Conservation (phyloP, 2,888 invertebrate genomes). For the Vanessa cardui region DNA sequence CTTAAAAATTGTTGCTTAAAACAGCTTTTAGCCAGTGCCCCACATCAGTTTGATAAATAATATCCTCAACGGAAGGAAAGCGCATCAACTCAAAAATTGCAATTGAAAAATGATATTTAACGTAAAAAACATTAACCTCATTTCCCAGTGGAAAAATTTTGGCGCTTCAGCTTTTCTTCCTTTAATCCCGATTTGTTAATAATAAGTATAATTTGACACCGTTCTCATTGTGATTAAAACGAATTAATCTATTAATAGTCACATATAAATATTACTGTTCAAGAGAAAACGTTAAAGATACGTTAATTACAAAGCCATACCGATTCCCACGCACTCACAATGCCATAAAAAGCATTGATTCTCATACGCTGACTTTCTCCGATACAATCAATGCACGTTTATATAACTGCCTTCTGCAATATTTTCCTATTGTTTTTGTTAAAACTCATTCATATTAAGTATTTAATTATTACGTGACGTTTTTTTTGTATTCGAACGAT, state of each 20-base stretch:
- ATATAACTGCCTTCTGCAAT: slow-evolving; percentile 45
- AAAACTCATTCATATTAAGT: slow-evolving; percentile 8
- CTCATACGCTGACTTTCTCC: slow-evolving; percentile 68
- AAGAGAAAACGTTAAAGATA: slow-evolving; percentile 14
- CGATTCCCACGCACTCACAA: slow-evolving; percentile 44
- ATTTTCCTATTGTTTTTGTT: slow-evolving; percentile 20
- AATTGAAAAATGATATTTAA: too few relatives aligned
- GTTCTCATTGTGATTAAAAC: background rate
- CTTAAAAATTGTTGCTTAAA: too few relatives aligned
- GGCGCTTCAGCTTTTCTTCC: too few relatives aligned
- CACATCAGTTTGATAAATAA: too few relatives aligned
- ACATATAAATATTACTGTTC: slow-evolving; percentile 3
- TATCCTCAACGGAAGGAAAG: too few relatives aligned
- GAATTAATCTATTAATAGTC: slow-evolving; percentile 1
- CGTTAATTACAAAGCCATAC: slow-evolving; percentile 7
- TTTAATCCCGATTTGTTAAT: background rate
- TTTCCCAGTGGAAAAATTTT: too few relatives aligned
- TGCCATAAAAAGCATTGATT: slow-evolving; percentile 58
- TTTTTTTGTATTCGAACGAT: background rate
- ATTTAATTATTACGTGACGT: slow-evolving; percentile 3
- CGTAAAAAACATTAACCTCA: too few relatives aligned
- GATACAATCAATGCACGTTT: slow-evolving; percentile 62
- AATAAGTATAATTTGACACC: background rate
- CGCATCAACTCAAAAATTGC: too few relatives aligned
- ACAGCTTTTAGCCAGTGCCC: too few relatives aligned